These are phyloP conservation scores for Ophion ventricosus DNA, from an alignment of 2,888 invertebrate species.

Conservation along the genomic window DNA sequence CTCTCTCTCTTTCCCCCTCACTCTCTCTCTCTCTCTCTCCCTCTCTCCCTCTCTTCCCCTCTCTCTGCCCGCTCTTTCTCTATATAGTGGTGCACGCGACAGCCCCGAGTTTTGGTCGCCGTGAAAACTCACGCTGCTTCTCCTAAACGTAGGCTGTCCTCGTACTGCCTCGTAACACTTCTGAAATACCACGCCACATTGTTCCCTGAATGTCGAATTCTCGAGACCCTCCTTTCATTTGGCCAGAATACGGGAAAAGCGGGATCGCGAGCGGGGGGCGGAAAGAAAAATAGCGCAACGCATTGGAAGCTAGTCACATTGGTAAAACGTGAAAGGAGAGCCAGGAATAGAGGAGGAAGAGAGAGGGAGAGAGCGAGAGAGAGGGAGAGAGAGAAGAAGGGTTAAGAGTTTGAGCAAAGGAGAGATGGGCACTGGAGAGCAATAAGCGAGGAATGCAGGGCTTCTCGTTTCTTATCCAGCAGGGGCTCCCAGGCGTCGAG, in stretches of 20 bases:
- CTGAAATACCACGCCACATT: slow-evolving; percentile 27
- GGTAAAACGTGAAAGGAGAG: slow-evolving; percentile 13
- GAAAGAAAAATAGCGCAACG: slow-evolving; percentile 35
- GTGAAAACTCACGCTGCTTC: neutral
- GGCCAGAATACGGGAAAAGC: slow-evolving; percentile 6
- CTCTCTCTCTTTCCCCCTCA: neutral
- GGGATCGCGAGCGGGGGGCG: neutral
- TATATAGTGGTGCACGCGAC: neutral
- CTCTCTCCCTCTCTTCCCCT: neutral
- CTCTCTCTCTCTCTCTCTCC: neutral
- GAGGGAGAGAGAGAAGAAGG: neutral
- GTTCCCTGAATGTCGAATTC: slow-evolving; percentile 56
- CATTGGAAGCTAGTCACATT: slow-evolving; percentile 44
- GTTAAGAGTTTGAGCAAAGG: slow-evolving; percentile 1
- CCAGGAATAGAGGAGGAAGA: neutral
- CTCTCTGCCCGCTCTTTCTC: neutral
- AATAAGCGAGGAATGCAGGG: slow-evolving; percentile 60
- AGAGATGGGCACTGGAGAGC: slow-evolving; percentile 57
- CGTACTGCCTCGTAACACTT: slow-evolving; percentile 1
- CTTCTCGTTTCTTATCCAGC: slow-evolving; percentile 60
- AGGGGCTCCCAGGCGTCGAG: slow-evolving; percentile 49
- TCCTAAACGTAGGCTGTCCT: neutral
- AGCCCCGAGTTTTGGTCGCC: neutral
- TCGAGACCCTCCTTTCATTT: slow-evolving; percentile 50
- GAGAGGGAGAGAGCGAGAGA: neutral